phyloP scores from a whole-genome alignment of 2,888 invertebrate genomes.

The Drosophila picticornis region DNA sequence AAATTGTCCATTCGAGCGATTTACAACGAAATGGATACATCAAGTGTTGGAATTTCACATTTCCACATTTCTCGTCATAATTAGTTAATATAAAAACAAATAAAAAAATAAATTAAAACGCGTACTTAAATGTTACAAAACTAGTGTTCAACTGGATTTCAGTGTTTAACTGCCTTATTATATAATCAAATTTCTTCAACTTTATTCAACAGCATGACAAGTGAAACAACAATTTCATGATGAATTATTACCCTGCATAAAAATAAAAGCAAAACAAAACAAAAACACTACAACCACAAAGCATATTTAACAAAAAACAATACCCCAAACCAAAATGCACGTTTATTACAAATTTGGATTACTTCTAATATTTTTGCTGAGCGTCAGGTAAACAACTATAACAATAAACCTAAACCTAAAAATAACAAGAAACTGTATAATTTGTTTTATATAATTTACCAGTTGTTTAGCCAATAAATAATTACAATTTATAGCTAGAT shows the following conservation, averaged over 20 bases:
- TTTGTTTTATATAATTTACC: conserved; percentile 4
- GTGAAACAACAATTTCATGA: conserved; percentile 40
- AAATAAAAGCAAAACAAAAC: conserved; percentile 16
- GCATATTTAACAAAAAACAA: conserved; percentile 5
- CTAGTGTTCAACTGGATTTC: conserved; percentile 4
- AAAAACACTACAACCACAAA: conserved; percentile 24
- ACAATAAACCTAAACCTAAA: not conserved
- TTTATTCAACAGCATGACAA: conserved; percentile 49
- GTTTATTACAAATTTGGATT: conserved; percentile 84
- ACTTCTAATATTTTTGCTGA: conserved; percentile 83
- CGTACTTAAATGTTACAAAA: conserved; percentile 12
- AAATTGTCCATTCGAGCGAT: not conserved
- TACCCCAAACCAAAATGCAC: conserved; percentile 72
- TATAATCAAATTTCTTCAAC: conserved; percentile 48
- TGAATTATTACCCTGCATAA: conserved; percentile 18
- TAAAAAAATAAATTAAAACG: not conserved
- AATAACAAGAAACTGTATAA: not conserved
- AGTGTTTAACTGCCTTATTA: conserved; percentile 24
- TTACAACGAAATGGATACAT: conserved; percentile 7
- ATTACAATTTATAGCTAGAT: not conserved
- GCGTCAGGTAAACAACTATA: conserved; percentile 79
- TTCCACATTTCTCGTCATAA: not conserved
- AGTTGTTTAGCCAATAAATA: conserved; percentile 24
- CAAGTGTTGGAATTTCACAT: not conserved
- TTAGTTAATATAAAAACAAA: not conserved